These are phyloP conservation scores for Lysandra bellargus DNA, from an alignment of 2,888 invertebrate genomes.

Conservation along the genomic window DNA sequence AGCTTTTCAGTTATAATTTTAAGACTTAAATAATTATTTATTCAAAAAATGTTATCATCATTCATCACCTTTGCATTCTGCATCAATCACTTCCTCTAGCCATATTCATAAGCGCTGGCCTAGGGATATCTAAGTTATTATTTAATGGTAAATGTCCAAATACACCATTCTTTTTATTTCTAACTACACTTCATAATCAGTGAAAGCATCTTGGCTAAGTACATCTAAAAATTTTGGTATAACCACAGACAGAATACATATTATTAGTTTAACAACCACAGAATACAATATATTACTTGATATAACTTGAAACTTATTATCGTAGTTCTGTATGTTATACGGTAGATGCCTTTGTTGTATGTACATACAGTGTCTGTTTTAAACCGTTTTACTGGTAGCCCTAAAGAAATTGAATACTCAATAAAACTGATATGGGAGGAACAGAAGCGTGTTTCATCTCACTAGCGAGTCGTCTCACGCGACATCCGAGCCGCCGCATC, in stretches of 20 bases:
- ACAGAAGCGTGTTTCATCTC: conserved; percentile 35
- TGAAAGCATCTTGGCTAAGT: neutral
- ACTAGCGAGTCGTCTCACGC: conserved; percentile 35
- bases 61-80: too few species aligned
- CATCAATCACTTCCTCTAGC: too few species aligned
- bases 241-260: too few species aligned
- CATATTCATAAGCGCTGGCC: too few species aligned
- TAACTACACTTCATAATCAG: neutral
- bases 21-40: too few species aligned
- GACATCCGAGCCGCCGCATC: conserved; percentile 34
- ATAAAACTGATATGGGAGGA: conserved; percentile 11
- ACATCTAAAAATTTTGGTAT: neutral
- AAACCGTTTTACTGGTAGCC: conserved; percentile 10
- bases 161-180: too few species aligned
- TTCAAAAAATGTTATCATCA: too few species aligned
- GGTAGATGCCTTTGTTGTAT: neutral
- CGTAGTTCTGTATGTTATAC: neutral
- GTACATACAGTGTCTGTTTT: neutral
- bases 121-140: too few species aligned
- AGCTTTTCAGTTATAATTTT: too few species aligned
- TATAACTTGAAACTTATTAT: neutral
- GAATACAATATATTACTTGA: too few species aligned
- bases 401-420: conserved; percentile 20
- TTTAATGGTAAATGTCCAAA: too few species aligned
- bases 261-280: too few species aligned